Evolutionary conservation across 2,113 vertebrate genomes (phyloP), one percentile per base, ranked within the genome.

Genomic region (Vulpes vulpes): DNA sequence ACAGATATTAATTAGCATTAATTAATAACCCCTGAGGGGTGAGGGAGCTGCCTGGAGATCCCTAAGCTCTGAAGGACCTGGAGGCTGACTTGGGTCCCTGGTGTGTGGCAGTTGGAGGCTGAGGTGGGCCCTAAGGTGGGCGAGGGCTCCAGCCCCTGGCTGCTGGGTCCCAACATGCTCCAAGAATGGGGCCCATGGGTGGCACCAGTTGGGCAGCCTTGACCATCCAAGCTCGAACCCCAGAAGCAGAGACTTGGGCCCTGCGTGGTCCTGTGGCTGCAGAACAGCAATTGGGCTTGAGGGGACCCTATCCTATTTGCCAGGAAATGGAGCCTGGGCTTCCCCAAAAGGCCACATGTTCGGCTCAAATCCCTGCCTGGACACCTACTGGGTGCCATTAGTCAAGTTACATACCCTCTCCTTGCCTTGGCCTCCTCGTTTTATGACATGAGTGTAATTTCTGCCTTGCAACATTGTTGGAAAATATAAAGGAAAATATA

Each of bases 1-100:
- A 76, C 17, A 93, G 87, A 62, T 59, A 94, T 80, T 93, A 94
- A 92, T 97, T 87, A 92, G 30, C 43, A 60, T 73, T 91, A 11
- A 94, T 96, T 92, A 96, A 94, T 91, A 91, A 91, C 73, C 55
- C 67, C 87, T 73, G 64, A 0, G 43, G 35, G 27, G 20, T 55
- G 16, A 67, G 57, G 35, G 71, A 11, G 8, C 12, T 64, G 60
- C 43, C 32, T 30, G 78, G 3, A 2, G 55, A 25, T 96, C 59
- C 43, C 82, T 16, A 30, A 32, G 59, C 92, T 78, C 64, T 49
- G 53, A 65, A 78, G 89, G 53, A 76, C 43, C 62, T 8, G 27
- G 89, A 89, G 43, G 71, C 76, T 78, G 88, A 89, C 32, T 12
- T 35, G 38, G 51, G 57, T 93, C 92, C 57, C 89, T n/a, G 32